Conservation (phyloP, 2,113 vertebrate species). For the Eudyptes chrysolophus region DNA sequence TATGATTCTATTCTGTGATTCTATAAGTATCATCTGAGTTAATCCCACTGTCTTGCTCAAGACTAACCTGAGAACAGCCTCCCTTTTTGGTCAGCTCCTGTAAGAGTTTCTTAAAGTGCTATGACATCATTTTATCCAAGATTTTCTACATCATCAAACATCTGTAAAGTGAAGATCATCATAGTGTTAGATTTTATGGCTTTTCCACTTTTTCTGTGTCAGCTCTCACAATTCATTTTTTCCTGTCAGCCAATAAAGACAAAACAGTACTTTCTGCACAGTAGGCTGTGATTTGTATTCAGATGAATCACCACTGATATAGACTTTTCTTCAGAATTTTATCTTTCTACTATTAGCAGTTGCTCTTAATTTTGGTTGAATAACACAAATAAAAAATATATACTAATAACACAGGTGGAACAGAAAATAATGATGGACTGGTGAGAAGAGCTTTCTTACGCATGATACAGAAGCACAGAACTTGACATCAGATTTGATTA, state of each 20-base stretch:
- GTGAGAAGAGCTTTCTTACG: background rate
- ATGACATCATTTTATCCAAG: background rate
- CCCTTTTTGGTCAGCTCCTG: background rate
- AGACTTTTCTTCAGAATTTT: background rate
- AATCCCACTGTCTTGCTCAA: background rate
- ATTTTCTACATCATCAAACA: background rate
- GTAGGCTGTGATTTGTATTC: background rate
- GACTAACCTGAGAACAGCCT: background rate
- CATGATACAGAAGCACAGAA: background rate
- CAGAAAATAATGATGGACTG: background rate
- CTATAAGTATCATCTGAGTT: background rate
- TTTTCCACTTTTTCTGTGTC: background rate
- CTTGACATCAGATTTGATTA: background rate
- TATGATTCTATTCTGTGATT: background rate
- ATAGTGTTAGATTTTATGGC: background rate
- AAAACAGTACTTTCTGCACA: background rate
- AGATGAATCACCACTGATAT: background rate
- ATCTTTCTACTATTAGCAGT: background rate
- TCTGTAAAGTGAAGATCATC: background rate
- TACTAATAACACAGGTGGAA: background rate
- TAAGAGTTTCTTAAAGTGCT: background rate
- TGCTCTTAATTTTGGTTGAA: background rate
- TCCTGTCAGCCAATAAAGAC: background rate
- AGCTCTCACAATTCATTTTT: background rate
- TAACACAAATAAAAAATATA: background rate